phyloP scores from a whole-genome alignment of 2,797 vertebrate genomes.

The Stomatorhinus walkeri region DNA sequence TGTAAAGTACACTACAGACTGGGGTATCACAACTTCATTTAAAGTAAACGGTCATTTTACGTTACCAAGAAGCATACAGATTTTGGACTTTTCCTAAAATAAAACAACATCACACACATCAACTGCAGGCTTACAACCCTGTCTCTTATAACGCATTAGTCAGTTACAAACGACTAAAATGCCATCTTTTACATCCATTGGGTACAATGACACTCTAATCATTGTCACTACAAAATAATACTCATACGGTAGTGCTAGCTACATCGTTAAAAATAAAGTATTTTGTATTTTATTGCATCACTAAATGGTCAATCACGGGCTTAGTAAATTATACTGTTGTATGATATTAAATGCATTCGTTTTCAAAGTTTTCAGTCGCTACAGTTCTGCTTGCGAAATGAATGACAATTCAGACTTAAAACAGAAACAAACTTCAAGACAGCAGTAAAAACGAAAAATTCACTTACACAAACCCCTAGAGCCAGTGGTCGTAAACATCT shows the following conservation, averaged over 20 bases:
- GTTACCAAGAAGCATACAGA: background rate
- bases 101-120: background rate
- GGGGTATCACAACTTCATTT: background rate
- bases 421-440: conserved; percentile 15
- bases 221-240: background rate
- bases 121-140: background rate
- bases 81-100: background rate
- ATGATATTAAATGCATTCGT: background rate
- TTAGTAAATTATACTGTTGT: background rate
- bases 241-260: background rate
- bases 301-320: background rate
- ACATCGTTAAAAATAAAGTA: background rate
- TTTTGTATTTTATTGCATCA: background rate
- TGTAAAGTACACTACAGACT: background rate
- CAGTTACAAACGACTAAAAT: background rate
- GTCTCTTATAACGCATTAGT: background rate
- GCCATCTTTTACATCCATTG: background rate
- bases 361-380: background rate
- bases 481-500: conserved; percentile 66
- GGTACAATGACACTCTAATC: background rate
- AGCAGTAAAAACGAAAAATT: background rate
- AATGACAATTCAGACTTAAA: conserved; percentile 51
- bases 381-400: background rate
- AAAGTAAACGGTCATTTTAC: background rate
- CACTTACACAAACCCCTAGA: conserved; percentile 68